phyloP scores from a whole-genome alignment of 2,113 vertebrate species.

The Anser cygnoides region DNA sequence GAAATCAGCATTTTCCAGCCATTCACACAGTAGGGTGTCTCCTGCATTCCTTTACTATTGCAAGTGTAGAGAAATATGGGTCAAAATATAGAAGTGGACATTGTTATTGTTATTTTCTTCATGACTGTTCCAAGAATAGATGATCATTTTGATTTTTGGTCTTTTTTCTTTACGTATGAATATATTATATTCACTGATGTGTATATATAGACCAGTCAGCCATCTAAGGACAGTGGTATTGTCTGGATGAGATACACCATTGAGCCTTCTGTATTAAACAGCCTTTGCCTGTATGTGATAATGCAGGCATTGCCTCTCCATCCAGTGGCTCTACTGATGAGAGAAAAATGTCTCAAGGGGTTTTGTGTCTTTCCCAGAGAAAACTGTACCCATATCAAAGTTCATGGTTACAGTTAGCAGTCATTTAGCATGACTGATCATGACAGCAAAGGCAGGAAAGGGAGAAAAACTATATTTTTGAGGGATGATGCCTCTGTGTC shows the following conservation, averaged over 20 bases:
- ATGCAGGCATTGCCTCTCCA: background rate
- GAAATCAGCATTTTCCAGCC: slow-evolving; percentile 18
- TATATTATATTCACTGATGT: background rate
- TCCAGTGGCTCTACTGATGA: background rate
- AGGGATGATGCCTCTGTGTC: background rate
- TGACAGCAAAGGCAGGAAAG: background rate
- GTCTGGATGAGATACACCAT: background rate
- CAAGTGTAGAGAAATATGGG: background rate
- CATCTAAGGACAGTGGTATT: background rate
- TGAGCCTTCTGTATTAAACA: background rate
- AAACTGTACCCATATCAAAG: background rate
- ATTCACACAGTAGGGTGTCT: background rate
- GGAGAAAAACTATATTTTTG: background rate
- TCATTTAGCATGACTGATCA: background rate
- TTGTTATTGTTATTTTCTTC: background rate
- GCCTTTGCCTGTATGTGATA: background rate
- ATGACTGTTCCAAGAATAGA: background rate
- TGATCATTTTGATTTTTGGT: background rate
- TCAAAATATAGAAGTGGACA: background rate
- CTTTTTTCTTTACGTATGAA: background rate
- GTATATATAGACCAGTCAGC: background rate
- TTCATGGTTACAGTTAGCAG: background rate
- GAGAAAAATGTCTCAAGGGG: background rate
- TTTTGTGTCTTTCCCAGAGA: background rate
- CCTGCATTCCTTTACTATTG: background rate